Percentiles rank a stretch among this genome's conserved stretches.
phyloP scores from a whole-genome alignment of 2,888 invertebrate species.

The Eristalis arbustorum region DNA sequence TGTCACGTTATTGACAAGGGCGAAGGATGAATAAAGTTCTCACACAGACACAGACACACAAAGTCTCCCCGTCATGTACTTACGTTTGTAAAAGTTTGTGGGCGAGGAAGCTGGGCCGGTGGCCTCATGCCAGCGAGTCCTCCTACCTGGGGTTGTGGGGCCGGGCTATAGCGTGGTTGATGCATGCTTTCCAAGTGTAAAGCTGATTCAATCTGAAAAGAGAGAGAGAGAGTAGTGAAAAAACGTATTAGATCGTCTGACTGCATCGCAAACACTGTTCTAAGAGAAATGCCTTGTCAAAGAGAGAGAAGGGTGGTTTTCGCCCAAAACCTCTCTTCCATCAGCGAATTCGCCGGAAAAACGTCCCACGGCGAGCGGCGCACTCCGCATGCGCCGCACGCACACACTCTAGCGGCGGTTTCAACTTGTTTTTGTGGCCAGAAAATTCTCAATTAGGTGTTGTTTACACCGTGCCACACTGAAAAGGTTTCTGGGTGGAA shows the following conservation, averaged over 20 bases:
- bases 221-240: slow-evolving; percentile 1
- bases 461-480: slow-evolving; percentile 51
- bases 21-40: neutral
- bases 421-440: neutral
- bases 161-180: slow-evolving; percentile 77
- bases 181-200: slow-evolving; percentile 73
- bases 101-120: slow-evolving; percentile 73
- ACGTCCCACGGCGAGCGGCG: neutral
- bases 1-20: neutral
- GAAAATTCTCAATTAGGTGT: slow-evolving; percentile 47
- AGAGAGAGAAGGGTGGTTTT: neutral
- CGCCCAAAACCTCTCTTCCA: neutral
- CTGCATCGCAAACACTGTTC: slow-evolving; percentile 21
- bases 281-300: slow-evolving; percentile 1
- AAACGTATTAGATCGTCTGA: slow-evolving; percentile 10
- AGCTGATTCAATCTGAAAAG: slow-evolving; percentile 42
- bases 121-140: slow-evolving; percentile 73
- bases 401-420: neutral
- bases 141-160: slow-evolving; percentile 73
- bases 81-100: slow-evolving; percentile 80
- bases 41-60: neutral
- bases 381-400: slow-evolving; percentile 24
- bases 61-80: slow-evolving; percentile 74
- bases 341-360: slow-evolving; percentile 25
- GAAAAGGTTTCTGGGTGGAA: slow-evolving; percentile 30